A percentile compares a stretch with the other conserved stretches of the same genome.
phyloP scores from a whole-genome alignment of 2,888 invertebrate species.

The Apodemia duryi region DNA sequence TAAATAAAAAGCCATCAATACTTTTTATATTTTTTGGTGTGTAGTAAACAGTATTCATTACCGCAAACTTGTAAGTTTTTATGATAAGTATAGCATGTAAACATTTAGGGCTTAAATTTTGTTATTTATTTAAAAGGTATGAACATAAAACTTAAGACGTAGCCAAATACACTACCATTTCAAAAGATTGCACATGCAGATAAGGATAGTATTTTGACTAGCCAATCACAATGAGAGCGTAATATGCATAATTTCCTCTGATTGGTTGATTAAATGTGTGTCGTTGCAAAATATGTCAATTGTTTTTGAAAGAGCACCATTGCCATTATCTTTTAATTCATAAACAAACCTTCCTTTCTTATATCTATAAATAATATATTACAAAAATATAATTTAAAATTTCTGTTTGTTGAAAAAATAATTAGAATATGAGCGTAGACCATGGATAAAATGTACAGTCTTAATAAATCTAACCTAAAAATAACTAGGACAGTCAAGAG shows the following conservation, averaged over 20 bases:
- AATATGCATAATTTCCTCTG: neutral
- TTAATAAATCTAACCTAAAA: constrained; percentile 18
- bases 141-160: too few species aligned
- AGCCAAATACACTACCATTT: too few species aligned
- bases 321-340: constrained; percentile 1
- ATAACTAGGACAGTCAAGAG: constrained; percentile 17
- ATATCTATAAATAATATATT: constrained; percentile 14
- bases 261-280: neutral
- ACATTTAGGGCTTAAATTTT: too few species aligned
- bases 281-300: constrained; percentile 1
- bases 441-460: constrained; percentile 9
- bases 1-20: too few species aligned
- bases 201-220: neutral
- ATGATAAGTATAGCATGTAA: neutral
- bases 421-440: constrained; percentile 5
- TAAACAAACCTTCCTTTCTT: neutral
- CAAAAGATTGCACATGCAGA: too few species aligned
- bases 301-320: constrained; percentile 2
- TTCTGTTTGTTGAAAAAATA: neutral
- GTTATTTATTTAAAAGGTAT: too few species aligned
- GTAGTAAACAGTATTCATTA: too few species aligned
- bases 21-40: neutral
- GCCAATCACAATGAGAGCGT: neutral
- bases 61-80: neutral
- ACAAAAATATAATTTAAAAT: constrained; percentile 39